Evolutionary conservation across 2,113 vertebrate species (phyloP), one percentile per base, ranked within the genome.

Genomic region (Ardeotis arabs): DNA sequence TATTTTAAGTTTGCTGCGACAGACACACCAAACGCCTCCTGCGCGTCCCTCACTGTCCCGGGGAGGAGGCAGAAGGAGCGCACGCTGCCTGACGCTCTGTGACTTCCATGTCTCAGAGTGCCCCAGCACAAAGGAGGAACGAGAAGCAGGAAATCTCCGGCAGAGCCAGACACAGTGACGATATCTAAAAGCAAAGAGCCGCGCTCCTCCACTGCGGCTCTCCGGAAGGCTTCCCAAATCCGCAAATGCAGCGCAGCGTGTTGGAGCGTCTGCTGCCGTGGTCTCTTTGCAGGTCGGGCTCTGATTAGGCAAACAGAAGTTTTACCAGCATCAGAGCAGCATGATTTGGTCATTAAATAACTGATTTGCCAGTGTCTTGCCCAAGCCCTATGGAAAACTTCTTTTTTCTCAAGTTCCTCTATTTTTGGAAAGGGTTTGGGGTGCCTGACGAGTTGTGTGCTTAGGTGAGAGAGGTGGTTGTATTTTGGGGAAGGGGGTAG

Each of bases 291-390:
- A 28, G 75, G 39, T 47, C 3, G 4, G 79, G 56, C 91, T 89
- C 76, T 56, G 89, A 89, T 91, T 6, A 75, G 92, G 89, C 49
- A 53, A 72, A 60, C 12, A 3, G 86, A 94, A 96, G 88, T 82
- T 95, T 59, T 74, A 15, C 53, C 6, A 4, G 64, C 37, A 1
- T 53, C 73, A 6, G 64, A 76, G 69, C 13, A 1, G 49, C 58
- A 9, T 4, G 9, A 39, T 81, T 81, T 84, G 86, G 69, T 74
- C 50, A 15, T 64, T 80, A 63, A 83, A 79, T 52, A 86, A 22
- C 67, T 75, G 4, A 37, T 68, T 87, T 84, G 20, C 45, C 4
- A 0, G 17, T 39, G 47, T 90, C 79, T 89, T 67, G 37, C 80
- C 67, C 23, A 50, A 94, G n/a, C 66, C 52, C 56, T 84, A 44